Conservation (phyloP, 2,113 vertebrate species). For the Haliaeetus leucogaster region DNA sequence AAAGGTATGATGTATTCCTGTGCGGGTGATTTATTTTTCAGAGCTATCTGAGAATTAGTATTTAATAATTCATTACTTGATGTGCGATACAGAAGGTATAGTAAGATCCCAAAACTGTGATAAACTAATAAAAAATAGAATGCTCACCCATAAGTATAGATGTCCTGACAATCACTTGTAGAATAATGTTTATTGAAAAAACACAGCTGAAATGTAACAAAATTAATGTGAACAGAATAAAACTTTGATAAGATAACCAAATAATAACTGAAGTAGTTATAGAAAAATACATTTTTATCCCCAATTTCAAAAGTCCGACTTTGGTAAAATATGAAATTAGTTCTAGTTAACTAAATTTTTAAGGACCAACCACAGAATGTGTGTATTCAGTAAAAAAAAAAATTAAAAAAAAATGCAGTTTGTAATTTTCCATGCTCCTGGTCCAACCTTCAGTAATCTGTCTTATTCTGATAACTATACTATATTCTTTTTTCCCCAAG, state of each 20-base stretch:
- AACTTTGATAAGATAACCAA: neutral
- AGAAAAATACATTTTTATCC: neutral
- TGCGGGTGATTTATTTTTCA: neutral
- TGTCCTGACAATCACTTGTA: neutral
- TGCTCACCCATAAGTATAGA: neutral
- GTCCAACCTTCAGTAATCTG: neutral
- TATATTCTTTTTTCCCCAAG: neutral
- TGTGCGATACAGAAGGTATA: neutral
- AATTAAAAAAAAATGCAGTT: neutral
- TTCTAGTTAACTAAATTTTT: neutral
- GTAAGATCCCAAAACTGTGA: neutral
- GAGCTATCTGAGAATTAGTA: neutral
- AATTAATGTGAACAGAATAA: neutral
- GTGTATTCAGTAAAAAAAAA: neutral
- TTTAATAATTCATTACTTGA: neutral
- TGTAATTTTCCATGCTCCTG: neutral
- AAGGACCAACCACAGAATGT: neutral
- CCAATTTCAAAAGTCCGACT: neutral
- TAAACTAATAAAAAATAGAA: neutral
- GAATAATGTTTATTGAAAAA: neutral
- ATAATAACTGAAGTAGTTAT: neutral
- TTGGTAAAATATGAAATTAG: neutral
- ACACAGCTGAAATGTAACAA: neutral
- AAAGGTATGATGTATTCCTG: conserved; percentile 55
- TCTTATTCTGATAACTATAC: neutral